Evolutionary conservation across 1,140 invertebrate genomes (phyloP).

Genomic region (Sarcophaga peregrina): DNA sequence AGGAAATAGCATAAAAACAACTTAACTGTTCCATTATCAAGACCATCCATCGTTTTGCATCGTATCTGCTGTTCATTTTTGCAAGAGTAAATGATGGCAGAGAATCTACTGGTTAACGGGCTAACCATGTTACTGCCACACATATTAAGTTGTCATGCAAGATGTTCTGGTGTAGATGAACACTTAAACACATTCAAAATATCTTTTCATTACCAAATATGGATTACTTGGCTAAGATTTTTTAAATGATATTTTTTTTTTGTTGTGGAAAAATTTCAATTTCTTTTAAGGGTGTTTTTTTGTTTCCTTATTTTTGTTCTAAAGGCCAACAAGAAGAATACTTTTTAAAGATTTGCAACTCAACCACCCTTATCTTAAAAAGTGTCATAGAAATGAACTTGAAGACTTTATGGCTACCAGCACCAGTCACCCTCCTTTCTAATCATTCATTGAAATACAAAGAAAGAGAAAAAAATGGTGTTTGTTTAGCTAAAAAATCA

Average conservation of each 20-base stretch:
- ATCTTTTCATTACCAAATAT: background rate
- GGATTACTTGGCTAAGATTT: conserved; percentile 1
- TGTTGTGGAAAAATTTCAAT: background rate
- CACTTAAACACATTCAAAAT: background rate
- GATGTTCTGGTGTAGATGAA: background rate
- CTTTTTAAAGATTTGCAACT: background rate
- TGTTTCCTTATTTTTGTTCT: too few relatives aligned
- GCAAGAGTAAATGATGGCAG: background rate
- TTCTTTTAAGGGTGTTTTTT: background rate
- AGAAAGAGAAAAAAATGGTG: background rate
- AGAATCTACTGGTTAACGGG: background rate
- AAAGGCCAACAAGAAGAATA: background rate
- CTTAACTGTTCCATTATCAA: background rate
- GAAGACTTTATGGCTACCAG: background rate
- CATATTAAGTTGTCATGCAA: background rate
- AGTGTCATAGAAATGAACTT: background rate
- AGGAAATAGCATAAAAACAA: background rate
- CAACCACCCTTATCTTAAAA: background rate
- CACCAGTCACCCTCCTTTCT: background rate
- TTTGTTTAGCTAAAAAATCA: background rate
- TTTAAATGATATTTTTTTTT: background rate
- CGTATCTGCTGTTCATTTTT: background rate
- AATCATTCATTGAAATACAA: background rate
- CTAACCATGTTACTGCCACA: background rate
- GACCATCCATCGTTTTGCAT: background rate